These are phyloP conservation scores for Agrilus biguttatus DNA, from an alignment of 2,888 invertebrate species.

Conservation along the genomic window DNA sequence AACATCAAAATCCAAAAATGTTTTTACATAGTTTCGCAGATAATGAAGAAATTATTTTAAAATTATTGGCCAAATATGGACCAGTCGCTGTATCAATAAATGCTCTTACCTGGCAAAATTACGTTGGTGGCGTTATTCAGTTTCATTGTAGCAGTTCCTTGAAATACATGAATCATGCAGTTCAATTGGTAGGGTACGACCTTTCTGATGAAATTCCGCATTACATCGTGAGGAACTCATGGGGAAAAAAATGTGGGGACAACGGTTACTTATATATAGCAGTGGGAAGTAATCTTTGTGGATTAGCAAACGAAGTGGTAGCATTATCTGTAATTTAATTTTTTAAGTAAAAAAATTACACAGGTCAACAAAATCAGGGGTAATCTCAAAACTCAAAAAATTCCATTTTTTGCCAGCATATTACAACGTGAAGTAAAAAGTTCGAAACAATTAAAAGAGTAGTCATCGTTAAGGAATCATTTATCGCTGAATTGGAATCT, in stretches of 20 bases:
- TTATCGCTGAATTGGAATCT: too few species aligned
- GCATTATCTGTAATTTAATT: slow-evolving; percentile 4
- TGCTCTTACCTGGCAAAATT: slow-evolving; percentile 75
- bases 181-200: slow-evolving; percentile 73
- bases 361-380: too few species aligned
- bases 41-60: slow-evolving; percentile 47
- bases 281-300: slow-evolving; percentile 63
- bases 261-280: slow-evolving; percentile 64
- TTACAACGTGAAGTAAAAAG: too few species aligned
- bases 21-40: slow-evolving; percentile 41
- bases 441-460: too few species aligned
- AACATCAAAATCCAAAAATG: too few species aligned
- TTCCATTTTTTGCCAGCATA: too few species aligned
- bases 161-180: slow-evolving; percentile 61
- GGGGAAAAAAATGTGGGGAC: slow-evolving; percentile 66
- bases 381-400: too few species aligned
- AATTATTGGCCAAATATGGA: slow-evolving; percentile 49
- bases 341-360: too few species aligned
- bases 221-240: slow-evolving; percentile 76
- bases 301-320: slow-evolving; percentile 54
- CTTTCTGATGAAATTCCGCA: slow-evolving; percentile 53
- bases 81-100: slow-evolving; percentile 72
- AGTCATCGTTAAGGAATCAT: too few species aligned
- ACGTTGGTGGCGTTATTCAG: slow-evolving; percentile 71
- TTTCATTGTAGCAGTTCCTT: slow-evolving; percentile 56